These are phyloP conservation scores for Oryzias woworae DNA, from an alignment of 2,113 vertebrate genomes.

Conservation along the genomic window DNA sequence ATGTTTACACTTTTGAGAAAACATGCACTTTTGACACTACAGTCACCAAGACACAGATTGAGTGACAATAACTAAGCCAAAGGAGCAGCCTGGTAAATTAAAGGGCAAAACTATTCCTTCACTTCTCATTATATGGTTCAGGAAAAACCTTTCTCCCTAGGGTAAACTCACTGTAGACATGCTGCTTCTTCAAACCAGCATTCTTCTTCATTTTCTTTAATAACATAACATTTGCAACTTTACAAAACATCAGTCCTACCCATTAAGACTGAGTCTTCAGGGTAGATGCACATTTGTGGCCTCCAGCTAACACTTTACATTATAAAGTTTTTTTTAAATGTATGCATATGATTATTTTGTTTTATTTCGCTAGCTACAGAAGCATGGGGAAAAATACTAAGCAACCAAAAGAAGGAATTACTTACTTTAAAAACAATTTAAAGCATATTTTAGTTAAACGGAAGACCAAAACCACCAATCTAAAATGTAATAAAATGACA, in stretches of 20 bases:
- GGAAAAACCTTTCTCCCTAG: constrained; percentile 9
- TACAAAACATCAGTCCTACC: constrained; percentile 33
- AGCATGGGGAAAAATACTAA: no score
- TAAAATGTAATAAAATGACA: no score
- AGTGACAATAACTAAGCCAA: constrained; percentile 24
- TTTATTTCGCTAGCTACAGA: no score
- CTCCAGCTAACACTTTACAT: background rate
- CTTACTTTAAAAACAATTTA: no score
- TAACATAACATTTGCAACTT: constrained; percentile 42
- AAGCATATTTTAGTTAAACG: no score
- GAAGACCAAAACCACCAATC: no score
- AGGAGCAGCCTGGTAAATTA: constrained; percentile 55
- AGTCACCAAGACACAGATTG: background rate
- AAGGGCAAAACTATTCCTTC: constrained; percentile 49
- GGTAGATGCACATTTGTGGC: constrained; percentile 22
- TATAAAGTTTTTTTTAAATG: background rate
- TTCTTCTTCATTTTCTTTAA: constrained; percentile 39
- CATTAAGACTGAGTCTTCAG: constrained; percentile 18
- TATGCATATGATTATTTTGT: no score
- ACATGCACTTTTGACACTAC: background rate
- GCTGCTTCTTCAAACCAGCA: constrained; percentile 38
- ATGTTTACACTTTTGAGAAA: no score
- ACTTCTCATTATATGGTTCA: constrained; percentile 42
- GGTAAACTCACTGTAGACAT: constrained; percentile 51
- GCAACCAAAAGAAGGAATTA: no score